These are phyloP conservation scores for Tragelaphus scriptus DNA, from an alignment of 2,113 vertebrate genomes.

Conservation along the genomic window DNA sequence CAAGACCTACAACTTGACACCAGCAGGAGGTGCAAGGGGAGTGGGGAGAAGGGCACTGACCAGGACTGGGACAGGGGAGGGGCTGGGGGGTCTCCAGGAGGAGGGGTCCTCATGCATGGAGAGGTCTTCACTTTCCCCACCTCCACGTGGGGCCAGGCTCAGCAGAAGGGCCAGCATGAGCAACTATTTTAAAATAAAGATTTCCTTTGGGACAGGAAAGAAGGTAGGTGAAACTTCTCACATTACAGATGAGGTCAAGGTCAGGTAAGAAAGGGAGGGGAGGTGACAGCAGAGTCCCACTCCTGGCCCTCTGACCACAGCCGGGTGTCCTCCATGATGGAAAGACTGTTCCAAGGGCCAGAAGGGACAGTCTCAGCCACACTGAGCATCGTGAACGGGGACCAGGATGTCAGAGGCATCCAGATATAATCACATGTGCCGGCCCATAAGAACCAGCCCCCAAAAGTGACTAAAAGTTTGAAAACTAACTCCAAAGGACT, in stretches of 20 bases:
- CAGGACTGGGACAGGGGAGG: neutral
- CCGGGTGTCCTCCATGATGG: neutral
- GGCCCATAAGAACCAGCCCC: neutral
- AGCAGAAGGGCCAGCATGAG: neutral
- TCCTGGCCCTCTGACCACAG: neutral
- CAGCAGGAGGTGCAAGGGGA: neutral
- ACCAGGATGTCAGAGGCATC: neutral
- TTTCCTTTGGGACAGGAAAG: neutral
- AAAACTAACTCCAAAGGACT: neutral
- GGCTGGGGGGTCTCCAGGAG: neutral
- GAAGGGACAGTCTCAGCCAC: neutral
- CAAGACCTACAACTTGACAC: neutral
- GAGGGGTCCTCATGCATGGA: neutral
- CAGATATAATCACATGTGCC: neutral
- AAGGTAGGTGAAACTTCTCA: neutral
- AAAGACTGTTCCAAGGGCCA: neutral
- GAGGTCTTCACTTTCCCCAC: neutral
- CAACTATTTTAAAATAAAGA: neutral
- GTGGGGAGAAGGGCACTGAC: neutral
- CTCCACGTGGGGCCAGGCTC: neutral
- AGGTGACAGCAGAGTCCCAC: neutral
- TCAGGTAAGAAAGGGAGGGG: neutral
- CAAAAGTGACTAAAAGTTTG: neutral
- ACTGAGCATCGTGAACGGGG: neutral
- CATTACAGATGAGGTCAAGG: neutral